Evolutionary conservation across 2,888 invertebrate genomes (phyloP), one percentile per base, ranked within the genome.

Genomic region (Diaprepes abbreviatus): DNA sequence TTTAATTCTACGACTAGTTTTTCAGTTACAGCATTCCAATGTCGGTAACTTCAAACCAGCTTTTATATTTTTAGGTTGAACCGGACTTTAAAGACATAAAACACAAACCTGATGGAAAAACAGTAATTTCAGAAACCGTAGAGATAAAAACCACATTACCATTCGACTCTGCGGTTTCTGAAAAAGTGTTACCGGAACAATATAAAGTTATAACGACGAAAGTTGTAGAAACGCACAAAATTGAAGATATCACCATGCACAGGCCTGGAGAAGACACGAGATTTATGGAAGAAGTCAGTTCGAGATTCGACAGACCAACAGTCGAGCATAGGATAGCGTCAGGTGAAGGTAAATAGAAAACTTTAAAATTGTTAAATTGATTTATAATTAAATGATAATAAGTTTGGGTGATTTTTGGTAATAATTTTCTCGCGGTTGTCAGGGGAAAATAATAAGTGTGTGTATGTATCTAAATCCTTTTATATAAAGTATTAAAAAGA

Each of bases 241-340:
- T 59, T 16, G 69, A 73, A 55, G 40, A 85, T 79, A 79, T 58
- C 19, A 33, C 83, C 85, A 66, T 74, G 67, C 77, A 86, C 74
- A 83, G 84, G 1, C 83, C 84, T 28, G 78, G 83, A 64, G 87
- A 87, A 68, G 85, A 85, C 74, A 82, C 84, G 2, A 83, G 84
- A 68, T 77, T 86, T 48, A 79, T 85, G 70, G 84, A 86, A 75
- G 85, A 85, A 62, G 85, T 86, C 17, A 84, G 83, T 54, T 84
- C 85, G 71, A 80, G 83, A 72, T 79, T 85, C 59, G 85, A 84
- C 65, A 82, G 78, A 59, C 79, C 74, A 16, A 28, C 36, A 12
- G 14, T 58, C n/a, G 58, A 71, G 10, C 71, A 60, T 7, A 38
- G 50, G 21, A 50, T 64, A 10, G 14, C 48, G 17, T 40, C 64